Evolutionary conservation across 2,888 invertebrate genomes (phyloP), one percentile per base, ranked within the genome.

Genomic region (Habrosyne pyritoides): DNA sequence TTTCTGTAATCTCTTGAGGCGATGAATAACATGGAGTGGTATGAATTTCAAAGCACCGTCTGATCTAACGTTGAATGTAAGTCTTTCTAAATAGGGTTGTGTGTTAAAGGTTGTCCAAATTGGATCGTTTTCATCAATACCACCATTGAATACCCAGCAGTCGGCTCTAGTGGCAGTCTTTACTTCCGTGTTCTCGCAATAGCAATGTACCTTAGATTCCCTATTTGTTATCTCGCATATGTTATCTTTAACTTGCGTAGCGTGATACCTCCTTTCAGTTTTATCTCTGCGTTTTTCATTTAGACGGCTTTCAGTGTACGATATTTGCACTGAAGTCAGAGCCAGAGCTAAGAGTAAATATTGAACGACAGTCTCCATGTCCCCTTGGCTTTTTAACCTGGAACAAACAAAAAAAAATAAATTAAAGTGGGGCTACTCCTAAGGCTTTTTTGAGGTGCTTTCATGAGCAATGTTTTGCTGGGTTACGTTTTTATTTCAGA

Each of bases 81-180:
- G 89, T 66, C 94, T 94, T 68, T 94, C 93, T 63, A 97, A 81
- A 66, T 94, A 93, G 21, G 94, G 94, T 76, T 97, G 97, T 10
- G 95, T 95, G 56, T 93, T 93, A 82, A 97, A 96, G 60, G 94
- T 93, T 48, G 93, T 90, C 97, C 97, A 97, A 65, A 96, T 93
- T 10, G 94, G 94, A 77, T 96, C 95, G 53, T 94, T 94, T 70
- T 95, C 95, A 59, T 93, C 93, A 10, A 94, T 93, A 14, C 95
- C 95, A 24, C 94, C 93, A 57, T 94, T 94, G 81, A 96, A 95
- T n/a, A 97, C 94, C 94, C 95, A 95, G 74, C 97, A 97, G 73
- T 96, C 96, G 5, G 95, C 96, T 61, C 94, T 94, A 10, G 94
- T 95, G 0, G 96, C 96, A 10, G 87, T 86, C 71, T 84, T 86